phyloP scores from a whole-genome alignment of 30 jellyfish, hydroid and myxozoan genomes.

The Turritopsis dohrnii region DNA sequence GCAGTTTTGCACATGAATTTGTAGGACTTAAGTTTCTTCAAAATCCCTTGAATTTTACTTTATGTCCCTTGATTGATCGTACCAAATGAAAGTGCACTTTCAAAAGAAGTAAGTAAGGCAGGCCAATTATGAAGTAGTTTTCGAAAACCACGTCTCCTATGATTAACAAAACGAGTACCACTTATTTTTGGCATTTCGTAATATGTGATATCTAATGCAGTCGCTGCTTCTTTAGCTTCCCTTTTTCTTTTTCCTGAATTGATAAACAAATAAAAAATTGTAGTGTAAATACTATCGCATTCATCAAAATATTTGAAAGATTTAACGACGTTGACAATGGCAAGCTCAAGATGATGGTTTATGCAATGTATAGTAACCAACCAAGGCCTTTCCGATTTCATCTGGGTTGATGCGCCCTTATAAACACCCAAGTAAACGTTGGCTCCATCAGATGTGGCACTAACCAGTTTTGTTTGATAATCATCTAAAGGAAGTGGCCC shows the following conservation, averaged over 20 bases:
- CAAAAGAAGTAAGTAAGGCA: conserved; percentile 38
- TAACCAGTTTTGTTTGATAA: conserved; percentile 20
- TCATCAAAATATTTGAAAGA: conserved; percentile 7
- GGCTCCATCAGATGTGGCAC: conserved; percentile 56
- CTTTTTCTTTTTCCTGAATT: conserved; percentile 36
- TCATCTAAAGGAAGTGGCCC: conserved; percentile 34
- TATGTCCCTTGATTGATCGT: too few species aligned
- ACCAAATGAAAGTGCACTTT: too few species aligned
- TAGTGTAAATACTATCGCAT: conserved; percentile 24
- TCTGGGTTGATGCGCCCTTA: conserved; percentile 39
- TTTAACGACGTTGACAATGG: conserved; percentile 33
- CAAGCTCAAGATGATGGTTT: conserved; percentile 48
- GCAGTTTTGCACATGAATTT: too few species aligned
- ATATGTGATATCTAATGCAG: conserved; percentile 27
- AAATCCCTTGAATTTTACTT: too few species aligned
- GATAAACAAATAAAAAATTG: conserved; percentile 22
- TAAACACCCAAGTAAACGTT: conserved; percentile 44
- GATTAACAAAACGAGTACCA: conserved; percentile 49
- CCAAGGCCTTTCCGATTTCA: conserved; percentile 36
- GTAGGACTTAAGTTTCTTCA: too few species aligned
- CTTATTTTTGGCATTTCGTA: conserved; percentile 33
- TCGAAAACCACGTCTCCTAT: conserved; percentile 29
- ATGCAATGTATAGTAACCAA: conserved; percentile 42
- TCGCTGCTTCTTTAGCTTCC: conserved; percentile 25
- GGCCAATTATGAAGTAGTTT: conserved; percentile 45